These are phyloP conservation scores for Tiliqua scincoides DNA, from an alignment of 2,113 vertebrate genomes.

Conservation along the genomic window DNA sequence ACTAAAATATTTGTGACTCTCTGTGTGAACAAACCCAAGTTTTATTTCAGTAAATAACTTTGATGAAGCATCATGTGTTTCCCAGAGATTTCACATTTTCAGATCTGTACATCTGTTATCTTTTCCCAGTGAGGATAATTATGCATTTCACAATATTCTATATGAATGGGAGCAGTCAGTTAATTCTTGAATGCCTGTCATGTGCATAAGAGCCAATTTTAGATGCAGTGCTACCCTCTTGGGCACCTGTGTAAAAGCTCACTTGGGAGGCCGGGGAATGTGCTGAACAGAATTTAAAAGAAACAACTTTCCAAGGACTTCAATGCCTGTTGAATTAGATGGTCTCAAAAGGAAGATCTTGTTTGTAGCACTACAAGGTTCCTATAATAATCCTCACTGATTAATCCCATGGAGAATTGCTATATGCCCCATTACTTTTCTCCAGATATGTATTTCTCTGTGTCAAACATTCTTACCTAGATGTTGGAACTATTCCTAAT, in stretches of 20 bases:
- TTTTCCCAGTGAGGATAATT: constrained; percentile 21
- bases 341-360: constrained; percentile 30
- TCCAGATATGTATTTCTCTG: constrained; percentile 8
- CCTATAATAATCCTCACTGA: constrained; percentile 40
- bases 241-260: background rate
- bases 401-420: constrained; percentile 48
- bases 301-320: constrained; percentile 28
- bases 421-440: constrained; percentile 25
- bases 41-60: background rate
- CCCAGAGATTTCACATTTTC: background rate
- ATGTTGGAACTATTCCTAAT: background rate
- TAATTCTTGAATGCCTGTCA: background rate
- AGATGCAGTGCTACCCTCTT: background rate
- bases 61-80: background rate
- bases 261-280: background rate
- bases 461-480: background rate
- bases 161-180: background rate
- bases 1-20: background rate
- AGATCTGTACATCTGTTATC: background rate
- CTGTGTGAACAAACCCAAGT: background rate
- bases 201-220: background rate
- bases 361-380: constrained; percentile 45
- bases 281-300: constrained; percentile 30
- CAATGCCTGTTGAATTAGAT: constrained; percentile 28
- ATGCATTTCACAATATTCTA: background rate